phyloP scores from a whole-genome alignment of 2,888 invertebrate species.

The Pedicia rivosa region DNA sequence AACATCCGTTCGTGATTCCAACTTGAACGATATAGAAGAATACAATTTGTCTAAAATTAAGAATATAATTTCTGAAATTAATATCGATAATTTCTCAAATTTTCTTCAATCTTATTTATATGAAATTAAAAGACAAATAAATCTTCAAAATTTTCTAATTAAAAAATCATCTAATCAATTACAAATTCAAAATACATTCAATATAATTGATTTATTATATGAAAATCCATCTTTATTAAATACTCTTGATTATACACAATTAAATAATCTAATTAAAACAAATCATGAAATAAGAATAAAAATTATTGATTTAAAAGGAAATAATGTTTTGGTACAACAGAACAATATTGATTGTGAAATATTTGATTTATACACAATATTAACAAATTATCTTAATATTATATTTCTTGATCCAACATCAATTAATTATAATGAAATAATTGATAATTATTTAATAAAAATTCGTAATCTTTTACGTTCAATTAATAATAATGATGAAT shows the following conservation, averaged over 20 bases:
- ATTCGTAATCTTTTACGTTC: conserved; percentile 21
- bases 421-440: conserved; percentile 9
- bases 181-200: no score
- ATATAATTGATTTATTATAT: no score
- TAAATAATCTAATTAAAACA: no score
- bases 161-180: neutral
- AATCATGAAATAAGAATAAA: no score
- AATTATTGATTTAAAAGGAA: no score
- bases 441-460: conserved; percentile 17
- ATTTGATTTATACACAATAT: neutral
- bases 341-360: neutral
- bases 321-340: neutral
- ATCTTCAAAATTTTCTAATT: neutral
- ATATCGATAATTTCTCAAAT: neutral
- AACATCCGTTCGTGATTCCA: no score
- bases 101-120: neutral
- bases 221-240: neutral
- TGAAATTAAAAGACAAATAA: neutral
- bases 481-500: conserved; percentile 18
- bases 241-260: no score
- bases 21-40: neutral
- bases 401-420: no score
- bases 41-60: no score
- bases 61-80: neutral
- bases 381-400: no score